A percentile compares a stretch with the other conserved stretches of the same genome.
These are phyloP conservation scores for Daphoenositta chrysoptera DNA, from an alignment of 2,113 vertebrate genomes.

Conservation along the genomic window DNA sequence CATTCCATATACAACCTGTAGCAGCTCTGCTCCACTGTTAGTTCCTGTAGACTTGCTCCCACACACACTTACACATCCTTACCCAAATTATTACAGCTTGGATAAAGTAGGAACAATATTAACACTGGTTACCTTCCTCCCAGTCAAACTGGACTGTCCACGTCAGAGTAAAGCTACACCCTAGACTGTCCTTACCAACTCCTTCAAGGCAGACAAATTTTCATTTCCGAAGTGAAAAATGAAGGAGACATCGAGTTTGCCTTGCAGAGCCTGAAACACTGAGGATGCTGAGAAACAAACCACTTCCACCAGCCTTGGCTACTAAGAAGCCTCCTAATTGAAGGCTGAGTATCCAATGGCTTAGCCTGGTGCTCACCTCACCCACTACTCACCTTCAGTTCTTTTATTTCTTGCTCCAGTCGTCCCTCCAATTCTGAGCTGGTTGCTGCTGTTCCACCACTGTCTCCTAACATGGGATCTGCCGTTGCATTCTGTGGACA, in stretches of 20 bases:
- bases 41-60: background rate
- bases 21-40: accelerated
- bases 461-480: constrained; percentile 5
- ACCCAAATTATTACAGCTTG: background rate
- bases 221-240: background rate
- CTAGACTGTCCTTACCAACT: background rate
- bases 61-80: background rate
- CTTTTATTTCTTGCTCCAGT: constrained; percentile 77
- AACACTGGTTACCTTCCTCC: no score
- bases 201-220: background rate
- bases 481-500: constrained; percentile 62
- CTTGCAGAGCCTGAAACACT: background rate
- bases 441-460: constrained; percentile 4
- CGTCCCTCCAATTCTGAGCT: constrained; percentile 75
- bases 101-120: background rate
- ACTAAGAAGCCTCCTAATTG: background rate
- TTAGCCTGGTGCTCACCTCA: background rate
- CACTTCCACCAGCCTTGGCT: background rate
- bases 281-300: background rate
- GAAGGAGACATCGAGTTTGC: background rate
- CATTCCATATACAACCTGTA: accelerated
- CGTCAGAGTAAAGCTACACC: background rate
- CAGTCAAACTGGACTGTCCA: background rate
- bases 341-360: background rate
- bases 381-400: constrained; percentile 80